These are phyloP conservation scores for Sinosuthora webbiana DNA, from an alignment of 2,113 vertebrate genomes.

Conservation along the genomic window DNA sequence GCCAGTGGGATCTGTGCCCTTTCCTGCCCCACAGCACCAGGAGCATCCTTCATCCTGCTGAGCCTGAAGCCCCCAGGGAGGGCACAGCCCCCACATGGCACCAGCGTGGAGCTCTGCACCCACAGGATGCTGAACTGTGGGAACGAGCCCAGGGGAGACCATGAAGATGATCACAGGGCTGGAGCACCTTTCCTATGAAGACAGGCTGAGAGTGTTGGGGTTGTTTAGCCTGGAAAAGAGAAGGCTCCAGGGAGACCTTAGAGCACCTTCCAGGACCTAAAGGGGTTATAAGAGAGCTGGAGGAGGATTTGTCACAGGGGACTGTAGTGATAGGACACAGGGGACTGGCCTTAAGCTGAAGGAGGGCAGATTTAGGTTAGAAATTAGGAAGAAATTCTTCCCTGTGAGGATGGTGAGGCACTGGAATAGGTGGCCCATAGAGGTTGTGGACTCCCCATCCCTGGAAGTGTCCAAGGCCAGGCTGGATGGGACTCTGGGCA, in stretches of 20 bases:
- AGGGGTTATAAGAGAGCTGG: neutral
- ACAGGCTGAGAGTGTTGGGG: neutral
- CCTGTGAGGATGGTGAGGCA: neutral
- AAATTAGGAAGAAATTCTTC: neutral
- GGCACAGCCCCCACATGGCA: accelerated
- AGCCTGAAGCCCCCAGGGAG: accelerated
- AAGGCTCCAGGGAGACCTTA: neutral
- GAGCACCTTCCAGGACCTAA: neutral
- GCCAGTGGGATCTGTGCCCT: neutral
- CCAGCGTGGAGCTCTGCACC: neutral
- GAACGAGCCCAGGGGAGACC: neutral
- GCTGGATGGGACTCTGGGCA: neutral
- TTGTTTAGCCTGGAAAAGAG: neutral
- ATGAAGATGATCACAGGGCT: neutral
- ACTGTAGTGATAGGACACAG: neutral
- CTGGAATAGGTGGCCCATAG: neutral
- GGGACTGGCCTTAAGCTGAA: neutral
- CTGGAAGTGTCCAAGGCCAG: neutral
- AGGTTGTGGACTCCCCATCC: accelerated
- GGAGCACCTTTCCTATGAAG: neutral
- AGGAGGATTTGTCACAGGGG: neutral
- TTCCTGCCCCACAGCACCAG: neutral
- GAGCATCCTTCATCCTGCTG: neutral
- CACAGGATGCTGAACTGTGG: accelerated
- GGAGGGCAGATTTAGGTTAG: neutral